These are phyloP conservation scores for Rhinogobio ventralis DNA, from an alignment of 2,797 vertebrate genomes.

Conservation along the genomic window DNA sequence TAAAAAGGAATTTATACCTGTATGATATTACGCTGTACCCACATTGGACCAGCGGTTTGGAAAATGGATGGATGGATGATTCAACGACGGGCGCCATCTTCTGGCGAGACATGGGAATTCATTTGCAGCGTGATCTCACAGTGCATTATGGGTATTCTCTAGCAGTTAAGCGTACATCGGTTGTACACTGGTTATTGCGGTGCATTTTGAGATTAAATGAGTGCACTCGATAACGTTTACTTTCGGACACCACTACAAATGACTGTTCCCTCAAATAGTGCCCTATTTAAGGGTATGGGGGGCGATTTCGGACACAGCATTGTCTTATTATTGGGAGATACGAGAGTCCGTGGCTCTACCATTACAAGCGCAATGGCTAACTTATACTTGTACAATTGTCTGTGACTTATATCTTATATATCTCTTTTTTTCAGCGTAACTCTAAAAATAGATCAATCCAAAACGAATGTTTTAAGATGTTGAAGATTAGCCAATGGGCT, in stretches of 20 bases:
- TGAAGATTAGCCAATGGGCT: neutral
- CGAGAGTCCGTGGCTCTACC: neutral
- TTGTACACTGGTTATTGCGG: too few species aligned
- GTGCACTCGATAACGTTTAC: neutral
- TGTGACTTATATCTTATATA: too few species aligned
- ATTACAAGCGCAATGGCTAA: neutral
- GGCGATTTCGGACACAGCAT: neutral
- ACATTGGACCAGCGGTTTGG: too few species aligned
- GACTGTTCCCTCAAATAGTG: neutral
- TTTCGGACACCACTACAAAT: neutral
- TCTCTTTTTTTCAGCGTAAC: too few species aligned
- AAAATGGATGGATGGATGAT: too few species aligned
- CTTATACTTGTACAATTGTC: neutral
- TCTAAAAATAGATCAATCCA: neutral
- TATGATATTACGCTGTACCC: neutral
- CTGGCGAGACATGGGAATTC: too few species aligned
- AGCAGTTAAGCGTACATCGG: too few species aligned
- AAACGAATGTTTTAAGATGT: too few species aligned
- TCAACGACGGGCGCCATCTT: too few species aligned
- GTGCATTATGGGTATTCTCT: neutral
- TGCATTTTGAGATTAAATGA: neutral
- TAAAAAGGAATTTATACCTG: neutral
- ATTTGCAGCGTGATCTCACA: too few species aligned
- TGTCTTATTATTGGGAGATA: neutral
- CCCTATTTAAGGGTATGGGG: neutral